Evolutionary conservation across 2,888 invertebrate species (phyloP).

Genomic region (Eupelmus urozonus): DNA sequence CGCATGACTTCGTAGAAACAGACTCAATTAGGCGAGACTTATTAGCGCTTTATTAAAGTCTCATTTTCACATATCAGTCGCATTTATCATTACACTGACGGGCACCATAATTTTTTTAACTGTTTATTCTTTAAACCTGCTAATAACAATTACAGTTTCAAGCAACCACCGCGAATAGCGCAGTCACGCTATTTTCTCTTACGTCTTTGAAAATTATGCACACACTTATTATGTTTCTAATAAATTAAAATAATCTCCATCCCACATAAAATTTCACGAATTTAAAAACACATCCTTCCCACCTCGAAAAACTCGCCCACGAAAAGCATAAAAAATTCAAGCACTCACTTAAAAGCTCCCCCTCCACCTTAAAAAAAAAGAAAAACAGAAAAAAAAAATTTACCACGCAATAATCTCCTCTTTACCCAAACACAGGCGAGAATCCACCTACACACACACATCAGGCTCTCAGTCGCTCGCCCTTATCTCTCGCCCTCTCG

Average conservation of each 20-base stretch:
- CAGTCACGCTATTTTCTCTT: neutral
- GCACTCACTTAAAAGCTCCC: neutral
- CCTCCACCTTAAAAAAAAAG: neutral
- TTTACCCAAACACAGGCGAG: neutral
- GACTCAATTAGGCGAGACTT: slow-evolving; percentile 9
- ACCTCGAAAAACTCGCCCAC: too few species aligned
- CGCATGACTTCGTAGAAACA: neutral
- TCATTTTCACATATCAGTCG: slow-evolving; percentile 6
- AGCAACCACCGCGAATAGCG: neutral
- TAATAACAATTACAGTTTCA: slow-evolving; percentile 7
- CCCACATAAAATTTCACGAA: too few species aligned
- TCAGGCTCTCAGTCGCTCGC: neutral
- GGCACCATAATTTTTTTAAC: slow-evolving; percentile 7
- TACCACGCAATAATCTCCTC: neutral
- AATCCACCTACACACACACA: neutral
- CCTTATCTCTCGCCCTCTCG: slow-evolving; percentile 22
- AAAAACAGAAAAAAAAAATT: neutral
- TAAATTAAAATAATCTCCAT: too few species aligned
- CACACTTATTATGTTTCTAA: neutral
- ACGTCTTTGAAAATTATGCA: neutral
- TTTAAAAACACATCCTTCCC: too few species aligned
- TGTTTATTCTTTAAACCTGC: slow-evolving; percentile 2
- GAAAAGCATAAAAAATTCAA: too few species aligned
- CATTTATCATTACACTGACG: neutral
- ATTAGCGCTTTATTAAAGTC: slow-evolving; percentile 29